Percentiles rank a stretch among this genome's conserved stretches.
Evolutionary conservation across 2,888 invertebrate genomes (phyloP).

Genomic region (Escarpia spicata): DNA sequence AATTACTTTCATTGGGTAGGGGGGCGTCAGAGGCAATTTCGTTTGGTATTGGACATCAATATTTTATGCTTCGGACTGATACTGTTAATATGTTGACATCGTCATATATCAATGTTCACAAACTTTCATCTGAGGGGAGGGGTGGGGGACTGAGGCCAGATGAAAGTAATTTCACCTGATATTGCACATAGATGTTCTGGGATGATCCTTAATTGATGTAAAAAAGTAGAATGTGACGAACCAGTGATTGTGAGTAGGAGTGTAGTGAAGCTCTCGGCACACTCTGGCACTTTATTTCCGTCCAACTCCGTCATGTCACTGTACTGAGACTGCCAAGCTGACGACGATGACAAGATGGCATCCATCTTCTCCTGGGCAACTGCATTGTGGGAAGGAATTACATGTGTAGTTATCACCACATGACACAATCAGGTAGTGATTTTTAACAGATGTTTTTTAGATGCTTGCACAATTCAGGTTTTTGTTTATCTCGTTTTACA

Average conservation of each 20-base stretch:
- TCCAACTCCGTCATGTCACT: conserved; percentile 66
- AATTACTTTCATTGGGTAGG: too few species aligned
- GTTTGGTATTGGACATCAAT: too few species aligned
- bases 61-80: too few species aligned
- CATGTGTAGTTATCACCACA: background rate
- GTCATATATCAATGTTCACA: too few species aligned
- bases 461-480: too few species aligned
- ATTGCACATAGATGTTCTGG: too few species aligned
- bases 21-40: too few species aligned
- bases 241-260: conserved; percentile 79
- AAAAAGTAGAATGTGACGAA: background rate
- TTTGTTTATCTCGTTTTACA: too few species aligned
- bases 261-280: conserved; percentile 88
- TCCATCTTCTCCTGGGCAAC: conserved; percentile 93
- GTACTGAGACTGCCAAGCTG: conserved; percentile 72
- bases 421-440: background rate
- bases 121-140: too few species aligned
- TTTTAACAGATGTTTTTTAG: background rate
- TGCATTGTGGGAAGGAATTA: conserved; percentile 60
- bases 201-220: background rate
- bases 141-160: too few species aligned
- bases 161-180: too few species aligned
- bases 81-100: too few species aligned
- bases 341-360: conserved; percentile 76
- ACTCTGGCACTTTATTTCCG: conserved; percentile 78